These are phyloP conservation scores for Rhadinocentrus ornatus DNA, from an alignment of 2,797 vertebrate species.

Conservation along the genomic window DNA sequence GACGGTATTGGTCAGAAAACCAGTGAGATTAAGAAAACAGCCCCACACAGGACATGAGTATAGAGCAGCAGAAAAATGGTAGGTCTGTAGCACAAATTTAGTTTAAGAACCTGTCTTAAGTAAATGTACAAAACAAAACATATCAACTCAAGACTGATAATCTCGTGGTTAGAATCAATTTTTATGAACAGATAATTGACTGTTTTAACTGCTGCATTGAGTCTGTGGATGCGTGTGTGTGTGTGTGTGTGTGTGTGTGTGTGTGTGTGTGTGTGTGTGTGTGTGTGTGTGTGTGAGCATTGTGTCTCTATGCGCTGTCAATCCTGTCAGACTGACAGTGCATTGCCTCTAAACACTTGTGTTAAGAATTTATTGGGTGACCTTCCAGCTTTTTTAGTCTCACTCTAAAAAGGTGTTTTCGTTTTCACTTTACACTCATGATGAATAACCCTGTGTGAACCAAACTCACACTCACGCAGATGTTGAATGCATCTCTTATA, in stretches of 20 bases:
- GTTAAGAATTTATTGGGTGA: constrained; percentile 70
- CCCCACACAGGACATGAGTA: background rate
- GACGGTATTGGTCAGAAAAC: background rate
- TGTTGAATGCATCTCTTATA: background rate
- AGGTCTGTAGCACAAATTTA: background rate
- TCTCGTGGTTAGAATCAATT: background rate
- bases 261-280: background rate
- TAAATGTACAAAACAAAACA: too few relatives aligned
- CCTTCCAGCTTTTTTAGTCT: constrained; percentile 49
- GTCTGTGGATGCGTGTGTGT: too few relatives aligned
- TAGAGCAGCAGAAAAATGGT: background rate
- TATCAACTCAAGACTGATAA: background rate
- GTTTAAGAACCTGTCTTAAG: too few relatives aligned
- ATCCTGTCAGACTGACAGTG: constrained; percentile 55
- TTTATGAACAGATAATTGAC: background rate
- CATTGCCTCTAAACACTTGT: constrained; percentile 39
- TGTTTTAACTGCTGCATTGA: too few relatives aligned
- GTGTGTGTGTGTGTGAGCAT: background rate
- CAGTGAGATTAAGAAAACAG: background rate
- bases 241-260: background rate
- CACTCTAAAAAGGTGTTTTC: constrained; percentile 14
- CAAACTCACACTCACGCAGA: constrained; percentile 5
- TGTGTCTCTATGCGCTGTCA: background rate
- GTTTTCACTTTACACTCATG: constrained; percentile 1
- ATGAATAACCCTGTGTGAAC: background rate